phyloP scores from a whole-genome alignment of 2,888 invertebrate species.

The Pterostichus madidus region DNA sequence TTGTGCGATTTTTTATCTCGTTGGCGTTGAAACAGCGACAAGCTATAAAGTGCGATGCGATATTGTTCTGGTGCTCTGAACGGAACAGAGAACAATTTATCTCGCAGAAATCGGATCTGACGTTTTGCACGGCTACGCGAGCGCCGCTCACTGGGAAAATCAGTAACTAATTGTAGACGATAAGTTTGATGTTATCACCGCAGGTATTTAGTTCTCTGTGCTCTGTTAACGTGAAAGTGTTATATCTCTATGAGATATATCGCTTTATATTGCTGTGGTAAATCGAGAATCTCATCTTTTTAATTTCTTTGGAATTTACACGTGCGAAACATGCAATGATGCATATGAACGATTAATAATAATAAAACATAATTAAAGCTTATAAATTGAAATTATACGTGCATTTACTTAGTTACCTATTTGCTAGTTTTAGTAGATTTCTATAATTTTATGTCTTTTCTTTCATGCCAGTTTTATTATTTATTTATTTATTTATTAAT shows the following conservation, averaged over 20 bases:
- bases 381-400: too few relatives aligned
- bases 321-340: too few relatives aligned
- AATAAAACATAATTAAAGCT: too few relatives aligned
- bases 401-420: too few relatives aligned
- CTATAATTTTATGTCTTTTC: too few relatives aligned
- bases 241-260: background rate
- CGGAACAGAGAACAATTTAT: slow-evolving; percentile 3
- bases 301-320: too few relatives aligned
- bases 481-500: too few relatives aligned
- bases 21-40: slow-evolving; percentile 15
- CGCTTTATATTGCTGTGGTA: background rate
- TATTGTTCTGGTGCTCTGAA: slow-evolving; percentile 20
- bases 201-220: slow-evolving; percentile 14
- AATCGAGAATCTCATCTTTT: background rate
- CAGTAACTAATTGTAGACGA: slow-evolving; percentile 34
- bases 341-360: too few relatives aligned
- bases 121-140: slow-evolving; percentile 19
- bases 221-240: background rate
- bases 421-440: too few relatives aligned
- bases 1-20: slow-evolving; percentile 2
- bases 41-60: slow-evolving; percentile 26
- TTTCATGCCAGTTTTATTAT: too few relatives aligned
- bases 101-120: slow-evolving; percentile 24
- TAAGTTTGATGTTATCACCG: slow-evolving; percentile 29
- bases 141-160: slow-evolving; percentile 8